Evolutionary conservation across 2,113 vertebrate genomes (phyloP).

Genomic region (Heterochromis multidens): DNA sequence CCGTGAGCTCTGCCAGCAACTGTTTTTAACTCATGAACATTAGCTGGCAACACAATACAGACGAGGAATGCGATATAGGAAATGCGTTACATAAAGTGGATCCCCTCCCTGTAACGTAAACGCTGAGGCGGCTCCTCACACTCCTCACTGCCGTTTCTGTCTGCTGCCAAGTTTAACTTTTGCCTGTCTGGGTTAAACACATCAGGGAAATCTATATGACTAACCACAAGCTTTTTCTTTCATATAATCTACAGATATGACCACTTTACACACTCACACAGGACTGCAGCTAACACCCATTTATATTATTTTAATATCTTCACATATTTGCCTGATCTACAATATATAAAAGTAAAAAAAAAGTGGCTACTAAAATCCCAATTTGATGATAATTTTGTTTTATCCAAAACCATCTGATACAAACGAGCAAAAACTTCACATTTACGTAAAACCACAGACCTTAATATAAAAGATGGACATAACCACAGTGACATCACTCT

Average conservation of each 20-base stretch:
- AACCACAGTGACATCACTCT: background rate
- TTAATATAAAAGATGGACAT: background rate
- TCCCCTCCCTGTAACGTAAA: constrained; percentile 40
- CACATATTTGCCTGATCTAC: rapidly evolving
- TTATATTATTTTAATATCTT: background rate
- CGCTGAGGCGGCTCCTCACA: background rate
- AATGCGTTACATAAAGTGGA: constrained; percentile 52
- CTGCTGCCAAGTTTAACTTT: background rate
- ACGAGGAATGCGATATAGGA: constrained; percentile 53
- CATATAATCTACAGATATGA: background rate
- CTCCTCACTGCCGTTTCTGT: background rate
- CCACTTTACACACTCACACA: background rate
- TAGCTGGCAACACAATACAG: constrained; percentile 20
- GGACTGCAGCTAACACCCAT: background rate
- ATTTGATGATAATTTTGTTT: background rate
- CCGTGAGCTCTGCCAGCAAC: constrained; percentile 23
- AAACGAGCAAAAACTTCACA: background rate
- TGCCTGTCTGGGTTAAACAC: background rate
- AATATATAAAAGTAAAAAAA: rapidly evolving
- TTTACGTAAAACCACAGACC: background rate
- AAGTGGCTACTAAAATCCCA: background rate
- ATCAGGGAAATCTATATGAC: background rate
- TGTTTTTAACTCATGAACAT: constrained; percentile 34
- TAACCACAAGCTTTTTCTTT: background rate
- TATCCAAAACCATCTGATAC: rapidly evolving